Base-by-base conservation (phyloP, 2,888 invertebrate genomes). In the Chymomyza amoena region DNA sequence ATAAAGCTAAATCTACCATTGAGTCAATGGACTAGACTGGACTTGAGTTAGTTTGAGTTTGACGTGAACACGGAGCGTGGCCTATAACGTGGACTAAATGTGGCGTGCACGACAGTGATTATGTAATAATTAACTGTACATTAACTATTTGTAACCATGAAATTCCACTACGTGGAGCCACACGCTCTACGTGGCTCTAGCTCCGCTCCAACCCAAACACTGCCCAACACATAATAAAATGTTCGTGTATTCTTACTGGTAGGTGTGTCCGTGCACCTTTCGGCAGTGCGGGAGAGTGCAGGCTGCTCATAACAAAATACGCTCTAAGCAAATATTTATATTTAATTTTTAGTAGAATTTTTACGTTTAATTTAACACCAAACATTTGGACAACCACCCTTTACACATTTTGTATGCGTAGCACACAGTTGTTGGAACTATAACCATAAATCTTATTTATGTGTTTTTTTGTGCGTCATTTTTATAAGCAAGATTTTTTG, bases 81-180 rank as follows among this genome's bases (percentile, higher is more conserved):
- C 57, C 16, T 18, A 54, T n/a, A 9, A 20, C 20, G 57, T 39
- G 50, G 15, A 36, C 59, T 78, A 13, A 45, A 39, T 72, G 32
- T 66, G 32, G 28, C 84, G 88, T 84, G 84, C 66, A 67, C 66
- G 57, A 64, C 69, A 73, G 87, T 88, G 80, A 84, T 88, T 84
- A 88, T 84, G 87, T 88, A 84, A 84, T 84, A 84, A 84, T 84
- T 88, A 84, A 80, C 87, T 88, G 73, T 76, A 88, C 84, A 84
- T 88, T 88, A 84, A 87, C 85, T 84, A 84, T 84, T 84, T 84
- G 88, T 84, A 84, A 76, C 88, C 84, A 88, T 88, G 87, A 88
- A 84, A 84, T 84, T 84, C 75, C 85, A 68, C 51, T 67, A 25
- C 50, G 13, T 45, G 39, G 59, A 57, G 16, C 51, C 39, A 13